Percentiles rank a stretch among this genome's conserved stretches.
Evolutionary conservation across 2,888 invertebrate species (phyloP).

Genomic region (Leucophenga montana): DNA sequence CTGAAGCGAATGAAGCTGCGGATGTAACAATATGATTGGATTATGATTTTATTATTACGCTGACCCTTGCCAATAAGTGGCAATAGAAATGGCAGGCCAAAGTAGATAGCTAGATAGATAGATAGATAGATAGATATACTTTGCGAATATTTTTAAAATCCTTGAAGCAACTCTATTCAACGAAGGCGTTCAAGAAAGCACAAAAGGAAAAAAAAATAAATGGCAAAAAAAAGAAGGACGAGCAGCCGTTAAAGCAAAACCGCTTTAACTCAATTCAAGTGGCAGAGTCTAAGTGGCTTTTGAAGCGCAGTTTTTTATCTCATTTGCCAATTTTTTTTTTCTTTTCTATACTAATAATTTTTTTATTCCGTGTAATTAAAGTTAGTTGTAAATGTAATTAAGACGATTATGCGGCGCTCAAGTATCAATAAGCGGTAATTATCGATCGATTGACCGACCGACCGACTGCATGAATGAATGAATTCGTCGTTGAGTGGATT

Average conservation of each 20-base stretch:
- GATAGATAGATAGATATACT: not conserved
- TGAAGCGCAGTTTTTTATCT: constrained; percentile 18
- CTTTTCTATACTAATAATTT: constrained; percentile 47
- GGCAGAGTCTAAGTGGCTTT: constrained; percentile 26
- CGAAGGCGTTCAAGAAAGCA: constrained; percentile 25
- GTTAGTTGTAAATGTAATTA: constrained; percentile 64
- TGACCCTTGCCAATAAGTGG: constrained; percentile 52
- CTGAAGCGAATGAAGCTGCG: constrained; percentile 40
- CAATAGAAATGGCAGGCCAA: constrained; percentile 5
- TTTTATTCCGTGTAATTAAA: constrained; percentile 43
- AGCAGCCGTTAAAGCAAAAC: not conserved
- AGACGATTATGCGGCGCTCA: constrained; percentile 64
- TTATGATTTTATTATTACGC: constrained; percentile 70
- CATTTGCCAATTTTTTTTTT: constrained; percentile 20
- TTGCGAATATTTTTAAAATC: constrained; percentile 22
- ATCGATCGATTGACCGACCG: constrained; percentile 19
- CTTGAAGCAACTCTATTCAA: constrained; percentile 10
- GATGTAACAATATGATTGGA: constrained; percentile 69
- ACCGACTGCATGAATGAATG: too few species aligned
- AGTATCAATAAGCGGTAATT: constrained; percentile 63
- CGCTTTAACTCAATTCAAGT: constrained; percentile 28
- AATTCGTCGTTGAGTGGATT: constrained; percentile 40
- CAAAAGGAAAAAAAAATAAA: not conserved
- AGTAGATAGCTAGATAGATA: not conserved
- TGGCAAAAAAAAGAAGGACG: not conserved